Evolutionary conservation across 2,888 invertebrate species (phyloP).

Genomic region (Loripinus fragilis): DNA sequence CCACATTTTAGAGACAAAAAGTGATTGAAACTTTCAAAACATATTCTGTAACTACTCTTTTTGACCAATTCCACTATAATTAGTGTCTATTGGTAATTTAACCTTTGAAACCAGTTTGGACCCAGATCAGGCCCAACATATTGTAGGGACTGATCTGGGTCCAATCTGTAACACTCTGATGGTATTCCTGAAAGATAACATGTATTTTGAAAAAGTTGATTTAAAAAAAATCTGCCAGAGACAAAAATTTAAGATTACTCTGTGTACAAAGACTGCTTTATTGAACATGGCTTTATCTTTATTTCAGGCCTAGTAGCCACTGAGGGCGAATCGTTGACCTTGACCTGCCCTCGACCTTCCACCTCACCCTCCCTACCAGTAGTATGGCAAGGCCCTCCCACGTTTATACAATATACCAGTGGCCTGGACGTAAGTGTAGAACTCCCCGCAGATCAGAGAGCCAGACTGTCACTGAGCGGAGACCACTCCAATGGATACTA

Average conservation of each 20-base stretch:
- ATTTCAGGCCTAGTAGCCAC: slow-evolving; percentile 56
- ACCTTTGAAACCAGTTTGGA: no score
- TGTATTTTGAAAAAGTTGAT: no score
- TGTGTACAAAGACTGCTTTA: no score
- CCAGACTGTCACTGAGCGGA: slow-evolving; percentile 51
- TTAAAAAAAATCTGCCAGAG: not conserved
- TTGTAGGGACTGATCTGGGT: no score
- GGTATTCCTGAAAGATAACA: not conserved
- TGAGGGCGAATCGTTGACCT: slow-evolving; percentile 58
- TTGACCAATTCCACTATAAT: no score
- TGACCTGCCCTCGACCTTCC: slow-evolving; percentile 57
- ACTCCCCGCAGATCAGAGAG: slow-evolving; percentile 51
- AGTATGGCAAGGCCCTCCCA: slow-evolving; percentile 54
- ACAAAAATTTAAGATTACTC: not conserved
- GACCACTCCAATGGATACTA: slow-evolving; percentile 58
- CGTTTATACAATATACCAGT: slow-evolving; percentile 38
- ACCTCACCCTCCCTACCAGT: slow-evolving; percentile 39
- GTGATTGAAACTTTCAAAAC: no score
- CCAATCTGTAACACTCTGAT: no score
- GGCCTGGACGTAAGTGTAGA: slow-evolving; percentile 48
- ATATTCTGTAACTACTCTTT: no score
- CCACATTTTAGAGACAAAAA: no score
- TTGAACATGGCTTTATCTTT: not conserved
- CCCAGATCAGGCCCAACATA: no score
- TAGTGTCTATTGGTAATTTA: no score